Percentiles rank a stretch among this genome's conserved stretches.
Conservation (phyloP, 2,797 vertebrate species). For the Anguilla marmorata region DNA sequence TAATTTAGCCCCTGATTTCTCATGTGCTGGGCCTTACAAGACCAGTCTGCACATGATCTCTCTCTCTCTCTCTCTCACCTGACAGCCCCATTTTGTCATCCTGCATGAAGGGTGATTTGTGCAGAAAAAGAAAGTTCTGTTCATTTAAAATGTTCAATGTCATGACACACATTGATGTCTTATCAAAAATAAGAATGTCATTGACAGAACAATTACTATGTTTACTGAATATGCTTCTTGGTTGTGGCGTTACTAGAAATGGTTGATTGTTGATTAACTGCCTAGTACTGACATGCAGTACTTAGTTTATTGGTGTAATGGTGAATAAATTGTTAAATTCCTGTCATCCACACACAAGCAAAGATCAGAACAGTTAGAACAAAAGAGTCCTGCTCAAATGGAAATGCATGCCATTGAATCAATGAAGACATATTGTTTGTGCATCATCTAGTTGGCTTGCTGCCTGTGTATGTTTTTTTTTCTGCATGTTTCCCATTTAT, state of each 20-base stretch:
- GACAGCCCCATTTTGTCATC: neutral
- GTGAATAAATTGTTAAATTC: neutral
- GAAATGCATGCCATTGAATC: neutral
- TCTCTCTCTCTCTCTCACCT: no score
- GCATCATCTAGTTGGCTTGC: neutral
- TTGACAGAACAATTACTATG: neutral
- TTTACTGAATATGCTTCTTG: neutral
- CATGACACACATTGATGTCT: neutral
- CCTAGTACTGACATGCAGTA: neutral
- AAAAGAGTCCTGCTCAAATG: neutral
- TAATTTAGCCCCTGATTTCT: neutral
- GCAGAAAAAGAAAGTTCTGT: neutral
- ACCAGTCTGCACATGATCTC: neutral
- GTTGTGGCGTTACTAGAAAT: neutral
- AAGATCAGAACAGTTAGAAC: neutral
- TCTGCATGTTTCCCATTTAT: slow-evolving; percentile 18
- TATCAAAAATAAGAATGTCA: neutral
- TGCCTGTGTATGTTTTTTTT: neutral
- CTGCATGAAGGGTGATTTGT: neutral
- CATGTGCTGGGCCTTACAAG: neutral
- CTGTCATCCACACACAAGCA: neutral
- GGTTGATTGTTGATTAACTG: neutral
- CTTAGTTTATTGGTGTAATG: neutral
- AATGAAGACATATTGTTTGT: neutral
- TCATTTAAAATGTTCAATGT: neutral